Evolutionary conservation across 2,888 invertebrate genomes (phyloP).

Genomic region (Lasioglossum villosulum): DNA sequence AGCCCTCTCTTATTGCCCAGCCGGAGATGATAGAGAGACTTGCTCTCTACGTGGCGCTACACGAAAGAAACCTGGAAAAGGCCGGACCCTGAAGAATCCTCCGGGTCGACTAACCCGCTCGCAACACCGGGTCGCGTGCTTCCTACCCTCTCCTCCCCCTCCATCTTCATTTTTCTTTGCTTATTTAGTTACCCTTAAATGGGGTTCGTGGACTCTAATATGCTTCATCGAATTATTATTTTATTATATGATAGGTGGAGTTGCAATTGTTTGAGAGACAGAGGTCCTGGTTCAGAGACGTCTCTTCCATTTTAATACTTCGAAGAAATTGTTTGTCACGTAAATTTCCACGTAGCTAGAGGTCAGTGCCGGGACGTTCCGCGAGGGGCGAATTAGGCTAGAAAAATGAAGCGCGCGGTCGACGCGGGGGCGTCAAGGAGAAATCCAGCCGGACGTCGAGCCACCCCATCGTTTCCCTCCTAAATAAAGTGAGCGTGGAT

Average conservation of each 20-base stretch:
- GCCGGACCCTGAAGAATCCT: background rate
- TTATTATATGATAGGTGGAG: background rate
- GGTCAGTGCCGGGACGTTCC: background rate
- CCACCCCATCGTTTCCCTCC: conserved; percentile 69
- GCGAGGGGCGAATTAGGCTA: conserved; percentile 3
- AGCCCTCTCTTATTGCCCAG: conserved; percentile 81
- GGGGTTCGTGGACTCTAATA: background rate
- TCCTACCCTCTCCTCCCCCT: background rate
- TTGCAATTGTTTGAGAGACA: no score
- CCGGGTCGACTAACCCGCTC: background rate
- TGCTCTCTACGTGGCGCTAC: conserved; percentile 30
- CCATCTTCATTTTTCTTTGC: background rate
- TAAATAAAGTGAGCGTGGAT: conserved; percentile 79
- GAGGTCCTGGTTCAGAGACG: background rate
- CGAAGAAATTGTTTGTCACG: no score
- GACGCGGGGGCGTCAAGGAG: conserved; percentile 4
- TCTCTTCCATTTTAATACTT: background rate
- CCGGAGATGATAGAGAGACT: conserved; percentile 74
- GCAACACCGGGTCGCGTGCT: conserved; percentile 3
- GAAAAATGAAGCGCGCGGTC: background rate
- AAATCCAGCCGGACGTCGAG: conserved; percentile 40
- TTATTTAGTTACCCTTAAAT: background rate
- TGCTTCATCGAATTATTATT: background rate
- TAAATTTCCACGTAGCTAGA: background rate
- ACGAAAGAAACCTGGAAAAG: conserved; percentile 12